Conservation (phyloP, 2,797 vertebrate species). For the Falco biarmicus region DNA sequence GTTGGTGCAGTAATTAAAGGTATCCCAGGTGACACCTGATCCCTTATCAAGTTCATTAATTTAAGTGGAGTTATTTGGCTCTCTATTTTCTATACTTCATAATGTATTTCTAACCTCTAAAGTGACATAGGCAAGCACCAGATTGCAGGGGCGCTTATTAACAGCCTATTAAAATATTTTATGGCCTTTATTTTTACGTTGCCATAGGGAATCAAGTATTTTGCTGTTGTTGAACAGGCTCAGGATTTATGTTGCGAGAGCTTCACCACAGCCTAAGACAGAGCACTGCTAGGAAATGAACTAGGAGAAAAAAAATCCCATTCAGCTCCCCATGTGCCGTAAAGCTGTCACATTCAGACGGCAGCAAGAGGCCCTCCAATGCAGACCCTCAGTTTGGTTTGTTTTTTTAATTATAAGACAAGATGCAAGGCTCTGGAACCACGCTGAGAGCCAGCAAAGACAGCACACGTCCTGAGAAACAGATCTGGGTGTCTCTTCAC, state of each 20-base stretch:
- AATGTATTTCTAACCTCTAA: conserved; percentile 71
- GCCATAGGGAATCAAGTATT: conserved; percentile 61
- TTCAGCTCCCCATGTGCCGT: not conserved
- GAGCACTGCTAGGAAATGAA: conserved; percentile 41
- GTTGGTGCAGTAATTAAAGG: conserved; percentile 70
- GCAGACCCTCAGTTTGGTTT: not conserved
- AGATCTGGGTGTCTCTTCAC: not conserved
- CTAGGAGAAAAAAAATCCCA: conserved; percentile 60
- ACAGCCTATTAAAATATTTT: conserved; percentile 72
- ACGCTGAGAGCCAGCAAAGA: not conserved
- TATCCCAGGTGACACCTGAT: conserved; percentile 67
- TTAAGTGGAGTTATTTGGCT: conserved; percentile 65
- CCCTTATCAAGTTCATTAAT: conserved; percentile 71
- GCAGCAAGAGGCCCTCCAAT: conserved; percentile 19
- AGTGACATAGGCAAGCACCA: conserved; percentile 68
- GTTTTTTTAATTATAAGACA: not conserved
- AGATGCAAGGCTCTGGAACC: not conserved
- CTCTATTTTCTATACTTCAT: conserved; percentile 58
- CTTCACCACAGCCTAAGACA: not conserved
- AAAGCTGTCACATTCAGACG: conserved; percentile 32
- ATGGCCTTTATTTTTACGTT: conserved; percentile 54
- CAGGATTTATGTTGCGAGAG: conserved; percentile 61
- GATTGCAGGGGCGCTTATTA: conserved; percentile 57
- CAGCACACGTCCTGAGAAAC: rapidly evolving
- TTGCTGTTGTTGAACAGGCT: conserved; percentile 40